Percentiles rank a stretch among this genome's conserved stretches.
These are phyloP conservation scores for Sabellastarte sp. DNA, from an alignment of 2,888 invertebrate genomes.

Conservation along the genomic window DNA sequence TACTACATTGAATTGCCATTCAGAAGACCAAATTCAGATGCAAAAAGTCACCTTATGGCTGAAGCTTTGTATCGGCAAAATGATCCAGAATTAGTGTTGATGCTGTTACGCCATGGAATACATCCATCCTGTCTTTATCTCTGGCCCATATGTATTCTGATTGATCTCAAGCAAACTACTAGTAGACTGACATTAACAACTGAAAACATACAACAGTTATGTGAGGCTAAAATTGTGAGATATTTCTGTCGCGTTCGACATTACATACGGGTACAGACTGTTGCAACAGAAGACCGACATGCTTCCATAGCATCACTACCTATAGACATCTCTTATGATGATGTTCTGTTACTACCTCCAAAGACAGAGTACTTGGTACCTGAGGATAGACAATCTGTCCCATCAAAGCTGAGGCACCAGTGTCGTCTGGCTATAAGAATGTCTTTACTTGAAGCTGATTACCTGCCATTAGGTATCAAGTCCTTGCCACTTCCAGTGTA, in stretches of 20 bases:
- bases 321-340: background rate
- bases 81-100: background rate
- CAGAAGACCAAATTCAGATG: background rate
- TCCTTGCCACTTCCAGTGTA: background rate
- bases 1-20: conserved; percentile 8
- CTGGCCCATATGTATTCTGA: conserved; percentile 5
- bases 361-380: background rate
- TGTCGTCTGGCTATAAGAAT: conserved; percentile 6
- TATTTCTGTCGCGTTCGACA: conserved; percentile 7
- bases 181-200: background rate
- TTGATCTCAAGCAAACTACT: background rate
- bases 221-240: conserved; percentile 3
- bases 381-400: background rate
- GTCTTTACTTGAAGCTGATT: background rate
- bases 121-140: conserved; percentile 1
- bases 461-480: background rate
- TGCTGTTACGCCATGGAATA: conserved; percentile 1
- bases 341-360: background rate
- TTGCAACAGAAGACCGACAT: background rate
- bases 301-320: background rate
- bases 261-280: background rate
- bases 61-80: conserved; percentile 7
- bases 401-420: background rate
- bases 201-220: background rate
- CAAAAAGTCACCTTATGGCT: background rate